A percentile compares a stretch with the other conserved stretches of the same genome.
These are phyloP conservation scores for Actinia tenebrosa DNA, from an alignment of 64 coral and sea anemone genomes.

Conservation along the genomic window DNA sequence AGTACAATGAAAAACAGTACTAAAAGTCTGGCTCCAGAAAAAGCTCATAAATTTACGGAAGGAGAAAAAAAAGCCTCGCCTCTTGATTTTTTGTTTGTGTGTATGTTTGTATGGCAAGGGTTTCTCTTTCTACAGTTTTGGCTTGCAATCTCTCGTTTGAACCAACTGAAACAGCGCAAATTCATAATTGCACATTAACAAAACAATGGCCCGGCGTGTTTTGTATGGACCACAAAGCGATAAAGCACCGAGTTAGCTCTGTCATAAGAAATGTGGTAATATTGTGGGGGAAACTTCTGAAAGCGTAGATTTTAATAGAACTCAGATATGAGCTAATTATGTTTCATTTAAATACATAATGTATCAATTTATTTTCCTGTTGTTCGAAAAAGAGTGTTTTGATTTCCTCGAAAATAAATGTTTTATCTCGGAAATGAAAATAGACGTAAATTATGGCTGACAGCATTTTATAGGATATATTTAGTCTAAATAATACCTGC, in stretches of 20 bases:
- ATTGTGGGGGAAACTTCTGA: slow-evolving; percentile 5
- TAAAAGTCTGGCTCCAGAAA: background rate
- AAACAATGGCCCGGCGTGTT: background rate
- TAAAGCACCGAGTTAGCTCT: slow-evolving; percentile 19
- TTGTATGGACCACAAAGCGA: slow-evolving; percentile 5
- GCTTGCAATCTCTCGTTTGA: slow-evolving; percentile 2
- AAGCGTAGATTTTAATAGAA: slow-evolving; percentile 4
- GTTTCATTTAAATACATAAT: background rate
- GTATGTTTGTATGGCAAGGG: background rate
- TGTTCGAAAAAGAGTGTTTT: background rate
- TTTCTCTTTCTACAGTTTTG: slow-evolving; percentile 25
- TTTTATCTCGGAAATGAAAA: background rate
- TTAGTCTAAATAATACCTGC: too few relatives aligned
- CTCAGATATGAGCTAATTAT: slow-evolving; percentile 9
- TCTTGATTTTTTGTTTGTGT: background rate
- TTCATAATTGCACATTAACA: slow-evolving; percentile 14
- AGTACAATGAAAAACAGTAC: background rate
- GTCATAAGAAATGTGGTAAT: slow-evolving; percentile 4
- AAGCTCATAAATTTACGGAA: background rate
- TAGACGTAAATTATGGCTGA: too few relatives aligned
- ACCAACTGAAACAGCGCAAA: slow-evolving; percentile 22
- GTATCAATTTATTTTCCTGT: too few relatives aligned
- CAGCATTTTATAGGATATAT: background rate
- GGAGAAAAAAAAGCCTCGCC: background rate
- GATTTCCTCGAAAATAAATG: background rate